Conservation (phyloP, 1,140 invertebrate species). For the Marisa cornuarietis region DNA sequence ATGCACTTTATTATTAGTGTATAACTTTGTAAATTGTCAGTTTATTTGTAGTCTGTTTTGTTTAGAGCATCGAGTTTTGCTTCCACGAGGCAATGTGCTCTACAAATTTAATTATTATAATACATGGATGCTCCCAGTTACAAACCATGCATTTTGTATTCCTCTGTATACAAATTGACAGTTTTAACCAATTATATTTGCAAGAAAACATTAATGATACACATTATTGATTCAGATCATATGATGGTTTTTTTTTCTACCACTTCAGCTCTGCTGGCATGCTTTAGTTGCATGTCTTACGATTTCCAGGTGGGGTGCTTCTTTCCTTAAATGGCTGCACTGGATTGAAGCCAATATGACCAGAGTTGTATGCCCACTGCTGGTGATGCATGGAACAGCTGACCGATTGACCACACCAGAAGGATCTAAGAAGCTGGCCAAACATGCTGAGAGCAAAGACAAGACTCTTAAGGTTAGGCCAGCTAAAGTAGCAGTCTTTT, state of each 20-base stretch:
- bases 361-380: slow-evolving; percentile 45
- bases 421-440: slow-evolving; percentile 47
- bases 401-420: slow-evolving; percentile 43
- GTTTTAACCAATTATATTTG: background rate
- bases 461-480: slow-evolving; percentile 55
- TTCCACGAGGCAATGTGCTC: too few species aligned
- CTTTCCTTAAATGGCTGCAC: slow-evolving; percentile 35
- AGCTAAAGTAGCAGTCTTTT: too few species aligned
- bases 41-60: too few species aligned
- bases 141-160: too few species aligned
- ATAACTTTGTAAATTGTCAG: too few species aligned
- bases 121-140: too few species aligned
- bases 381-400: slow-evolving; percentile 52
- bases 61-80: too few species aligned
- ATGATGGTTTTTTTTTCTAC: background rate
- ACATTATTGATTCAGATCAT: background rate
- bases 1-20: too few species aligned
- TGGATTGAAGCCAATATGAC: slow-evolving; percentile 38
- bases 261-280: background rate
- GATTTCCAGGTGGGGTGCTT: slow-evolving; percentile 38
- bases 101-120: too few species aligned
- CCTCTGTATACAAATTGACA: background rate
- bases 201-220: background rate
- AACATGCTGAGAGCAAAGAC: slow-evolving; percentile 48
- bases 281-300: too few species aligned